phyloP scores from a whole-genome alignment of 2,888 invertebrate genomes.

The Disparrhopalites patrizii region DNA sequence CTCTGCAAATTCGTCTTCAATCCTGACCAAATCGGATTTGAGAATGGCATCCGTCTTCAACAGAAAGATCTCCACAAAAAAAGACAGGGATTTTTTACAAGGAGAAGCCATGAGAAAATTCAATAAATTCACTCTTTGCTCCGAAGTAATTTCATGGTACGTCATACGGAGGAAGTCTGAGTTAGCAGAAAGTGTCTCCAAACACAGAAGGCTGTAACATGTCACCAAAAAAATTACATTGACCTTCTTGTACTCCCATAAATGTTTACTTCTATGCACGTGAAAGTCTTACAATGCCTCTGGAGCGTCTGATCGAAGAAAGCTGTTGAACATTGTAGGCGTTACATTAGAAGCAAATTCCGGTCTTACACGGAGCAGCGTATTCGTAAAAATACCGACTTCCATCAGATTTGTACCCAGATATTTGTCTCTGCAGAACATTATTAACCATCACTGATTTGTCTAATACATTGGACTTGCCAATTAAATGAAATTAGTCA shows the following conservation, averaged over 20 bases:
- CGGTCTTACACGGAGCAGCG: not conserved
- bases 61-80: slow-evolving; percentile 14
- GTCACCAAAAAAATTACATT: too few species aligned
- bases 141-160: not conserved
- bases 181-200: slow-evolving; percentile 21
- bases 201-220: slow-evolving; percentile 22
- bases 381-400: slow-evolving; percentile 15
- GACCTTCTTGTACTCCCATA: too few species aligned
- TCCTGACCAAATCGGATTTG: slow-evolving; percentile 4
- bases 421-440: too few species aligned
- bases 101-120: slow-evolving; percentile 5
- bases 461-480: too few species aligned
- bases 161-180: not conserved
- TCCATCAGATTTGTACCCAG: not conserved
- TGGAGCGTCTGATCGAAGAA: too few species aligned
- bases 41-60: slow-evolving; percentile 14
- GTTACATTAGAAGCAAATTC: not conserved
- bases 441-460: too few species aligned
- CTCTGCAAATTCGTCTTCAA: slow-evolving; percentile 18
- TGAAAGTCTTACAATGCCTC: too few species aligned
- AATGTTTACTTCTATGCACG: too few species aligned
- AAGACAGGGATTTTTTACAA: slow-evolving; percentile 1
- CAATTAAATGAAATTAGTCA: too few species aligned
- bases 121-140: slow-evolving; percentile 6
- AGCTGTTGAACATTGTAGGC: too few species aligned